Evolutionary conservation across 2,797 vertebrate species (phyloP).

Genomic region (Takifugu ocellatus): DNA sequence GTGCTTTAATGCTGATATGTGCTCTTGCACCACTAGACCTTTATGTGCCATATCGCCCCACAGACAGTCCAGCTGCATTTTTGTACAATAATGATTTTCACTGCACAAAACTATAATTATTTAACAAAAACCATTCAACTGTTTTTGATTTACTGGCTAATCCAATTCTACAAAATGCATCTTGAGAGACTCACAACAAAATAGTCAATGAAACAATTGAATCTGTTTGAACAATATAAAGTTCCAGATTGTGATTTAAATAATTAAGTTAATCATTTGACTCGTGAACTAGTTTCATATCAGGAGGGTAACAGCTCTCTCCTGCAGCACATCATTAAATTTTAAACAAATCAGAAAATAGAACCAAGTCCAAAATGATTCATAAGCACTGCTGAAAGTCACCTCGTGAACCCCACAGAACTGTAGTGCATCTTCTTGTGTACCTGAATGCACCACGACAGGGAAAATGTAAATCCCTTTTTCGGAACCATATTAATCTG

Average conservation of each 20-base stretch:
- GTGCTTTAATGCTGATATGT: constrained; percentile 5
- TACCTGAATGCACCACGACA: constrained; percentile 2
- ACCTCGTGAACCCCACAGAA: constrained; percentile 3
- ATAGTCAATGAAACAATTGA: too few species aligned
- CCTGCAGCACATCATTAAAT: constrained; percentile 10
- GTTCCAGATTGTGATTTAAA: background rate
- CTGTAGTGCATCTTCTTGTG: constrained; percentile 8
- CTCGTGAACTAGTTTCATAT: background rate
- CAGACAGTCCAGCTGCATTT: too few species aligned
- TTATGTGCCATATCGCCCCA: too few species aligned
- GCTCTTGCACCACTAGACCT: background rate
- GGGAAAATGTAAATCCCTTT: background rate
- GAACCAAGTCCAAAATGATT: constrained; percentile 13
- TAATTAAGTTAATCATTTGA: constrained; percentile 13
- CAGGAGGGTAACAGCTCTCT: background rate
- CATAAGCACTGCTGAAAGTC: constrained; percentile 3
- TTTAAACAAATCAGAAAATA: constrained; percentile 28
- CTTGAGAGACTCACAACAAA: constrained; percentile 16
- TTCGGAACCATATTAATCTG: too few species aligned
- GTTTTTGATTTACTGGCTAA: too few species aligned
- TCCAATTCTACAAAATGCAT: background rate
- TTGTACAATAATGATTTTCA: too few species aligned
- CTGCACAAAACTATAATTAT: too few species aligned
- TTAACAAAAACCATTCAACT: too few species aligned
- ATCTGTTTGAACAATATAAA: too few species aligned